phyloP scores from a whole-genome alignment of 2,888 invertebrate genomes.

The Leptinotarsa peninsularis region DNA sequence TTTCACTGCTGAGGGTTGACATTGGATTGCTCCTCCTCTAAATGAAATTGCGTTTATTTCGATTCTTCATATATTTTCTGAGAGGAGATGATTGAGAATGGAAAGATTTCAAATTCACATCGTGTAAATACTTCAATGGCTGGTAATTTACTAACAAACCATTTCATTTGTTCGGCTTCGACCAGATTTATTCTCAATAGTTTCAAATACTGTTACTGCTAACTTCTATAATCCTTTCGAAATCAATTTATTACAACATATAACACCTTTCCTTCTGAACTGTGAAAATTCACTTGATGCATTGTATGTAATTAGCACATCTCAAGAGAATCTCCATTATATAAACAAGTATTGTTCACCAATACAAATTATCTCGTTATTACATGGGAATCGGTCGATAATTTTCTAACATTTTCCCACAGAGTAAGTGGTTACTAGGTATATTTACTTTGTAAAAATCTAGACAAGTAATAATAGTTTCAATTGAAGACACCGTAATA shows the following conservation, averaged over 20 bases:
- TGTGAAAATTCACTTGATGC: not conserved
- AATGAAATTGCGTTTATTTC: too few relatives aligned
- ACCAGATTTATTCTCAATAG: too few relatives aligned
- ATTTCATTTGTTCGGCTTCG: too few relatives aligned
- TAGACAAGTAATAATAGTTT: constrained; percentile 15
- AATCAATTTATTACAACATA: not conserved
- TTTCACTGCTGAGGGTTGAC: too few relatives aligned
- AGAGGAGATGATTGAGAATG: too few relatives aligned
- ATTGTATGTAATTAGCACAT: not conserved
- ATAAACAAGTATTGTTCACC: not conserved
- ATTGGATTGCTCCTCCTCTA: too few relatives aligned
- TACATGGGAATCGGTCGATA: not conserved
- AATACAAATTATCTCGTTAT: constrained; percentile 17
- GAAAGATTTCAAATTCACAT: too few relatives aligned
- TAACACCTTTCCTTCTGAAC: not conserved
- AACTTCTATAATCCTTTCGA: not conserved
- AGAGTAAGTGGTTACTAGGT: constrained; percentile 1
- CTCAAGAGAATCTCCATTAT: not conserved
- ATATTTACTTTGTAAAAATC: constrained; percentile 27
- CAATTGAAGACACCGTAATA: constrained; percentile 13
- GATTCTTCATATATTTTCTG: too few relatives aligned
- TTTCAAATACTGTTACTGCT: too few relatives aligned
- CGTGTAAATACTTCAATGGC: too few relatives aligned
- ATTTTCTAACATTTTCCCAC: constrained; percentile 25
- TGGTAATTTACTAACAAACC: too few relatives aligned